Evolutionary conservation across 2,888 invertebrate species (phyloP).

Genomic region (Dicranocentrus wangi): DNA sequence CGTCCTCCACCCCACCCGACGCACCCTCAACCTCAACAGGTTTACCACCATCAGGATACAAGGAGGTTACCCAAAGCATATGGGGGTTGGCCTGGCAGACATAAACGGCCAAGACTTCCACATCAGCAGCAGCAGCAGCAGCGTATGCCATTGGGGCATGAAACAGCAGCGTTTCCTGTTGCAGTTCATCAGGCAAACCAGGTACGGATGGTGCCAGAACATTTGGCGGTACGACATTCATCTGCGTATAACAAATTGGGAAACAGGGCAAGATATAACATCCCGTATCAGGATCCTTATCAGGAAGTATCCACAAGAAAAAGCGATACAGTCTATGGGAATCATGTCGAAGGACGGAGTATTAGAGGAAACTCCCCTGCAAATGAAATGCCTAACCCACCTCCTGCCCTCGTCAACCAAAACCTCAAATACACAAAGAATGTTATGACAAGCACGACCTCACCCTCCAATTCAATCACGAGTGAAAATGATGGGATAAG

Average conservation of each 20-base stretch:
- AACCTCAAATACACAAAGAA: constrained; percentile 56
- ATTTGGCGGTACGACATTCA: constrained; percentile 37
- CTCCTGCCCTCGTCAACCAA: constrained; percentile 52
- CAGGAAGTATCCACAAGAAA: constrained; percentile 51
- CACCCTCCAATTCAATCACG: not conserved
- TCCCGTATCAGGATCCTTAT: not conserved
- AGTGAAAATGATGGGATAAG: constrained; percentile 20
- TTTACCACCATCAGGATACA: not conserved
- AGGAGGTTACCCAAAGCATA: not conserved
- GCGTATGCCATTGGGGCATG: too few species aligned
- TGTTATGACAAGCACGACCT: constrained; percentile 43
- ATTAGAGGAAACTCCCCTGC: too few species aligned
- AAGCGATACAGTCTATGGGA: too few species aligned
- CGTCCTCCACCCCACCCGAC: too few species aligned
- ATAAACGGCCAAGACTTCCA: constrained; percentile 26
- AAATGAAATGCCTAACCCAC: too few species aligned
- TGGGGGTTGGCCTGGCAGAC: constrained; percentile 15
- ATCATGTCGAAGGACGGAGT: too few species aligned
- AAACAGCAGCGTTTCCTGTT: too few species aligned
- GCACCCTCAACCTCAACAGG: not conserved
- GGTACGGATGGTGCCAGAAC: not conserved
- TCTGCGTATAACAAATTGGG: constrained; percentile 31
- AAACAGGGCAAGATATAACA: constrained; percentile 8
- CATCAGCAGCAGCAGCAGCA: not conserved
- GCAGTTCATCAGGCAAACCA: not conserved